Percentiles rank a stretch among this genome's conserved stretches.
phyloP scores from a whole-genome alignment of 2,888 invertebrate genomes.

The Gryllus longicercus region DNA sequence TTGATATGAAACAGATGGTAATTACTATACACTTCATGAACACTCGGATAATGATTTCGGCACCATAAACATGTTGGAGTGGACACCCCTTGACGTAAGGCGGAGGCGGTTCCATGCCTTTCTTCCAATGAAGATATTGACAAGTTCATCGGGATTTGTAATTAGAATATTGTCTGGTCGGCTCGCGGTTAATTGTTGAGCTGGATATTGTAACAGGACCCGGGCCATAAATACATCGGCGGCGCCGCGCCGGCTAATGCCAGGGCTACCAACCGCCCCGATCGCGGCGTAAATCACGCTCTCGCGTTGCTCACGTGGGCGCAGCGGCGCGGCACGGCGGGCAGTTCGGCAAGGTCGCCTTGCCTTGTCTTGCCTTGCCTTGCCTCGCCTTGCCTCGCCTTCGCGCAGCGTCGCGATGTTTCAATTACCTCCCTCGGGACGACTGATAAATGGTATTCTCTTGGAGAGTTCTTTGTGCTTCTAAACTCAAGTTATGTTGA shows the following conservation, averaged over 20 bases:
- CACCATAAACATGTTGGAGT: not conserved
- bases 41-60: too few species aligned
- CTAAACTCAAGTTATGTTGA: too few species aligned
- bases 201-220: conserved; percentile 1
- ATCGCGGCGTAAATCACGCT: conserved; percentile 17
- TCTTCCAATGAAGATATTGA: not conserved
- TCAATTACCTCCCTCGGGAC: too few species aligned
- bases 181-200: conserved; percentile 1
- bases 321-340: not conserved
- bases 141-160: conserved; percentile 2
- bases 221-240: not conserved
- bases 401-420: too few species aligned
- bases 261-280: conserved; percentile 5
- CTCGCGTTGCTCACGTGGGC: not conserved
- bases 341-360: not conserved
- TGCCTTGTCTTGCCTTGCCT: not conserved
- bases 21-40: too few species aligned
- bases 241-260: not conserved
- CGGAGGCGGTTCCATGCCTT: not conserved
- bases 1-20: too few species aligned
- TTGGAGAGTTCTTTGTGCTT: too few species aligned
- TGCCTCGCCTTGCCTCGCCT: not conserved
- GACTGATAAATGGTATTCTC: too few species aligned
- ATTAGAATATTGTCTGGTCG: not conserved
- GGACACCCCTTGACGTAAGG: not conserved